Evolutionary conservation across 2,888 invertebrate species (phyloP).

Genomic region (Matsumyia berberina): DNA sequence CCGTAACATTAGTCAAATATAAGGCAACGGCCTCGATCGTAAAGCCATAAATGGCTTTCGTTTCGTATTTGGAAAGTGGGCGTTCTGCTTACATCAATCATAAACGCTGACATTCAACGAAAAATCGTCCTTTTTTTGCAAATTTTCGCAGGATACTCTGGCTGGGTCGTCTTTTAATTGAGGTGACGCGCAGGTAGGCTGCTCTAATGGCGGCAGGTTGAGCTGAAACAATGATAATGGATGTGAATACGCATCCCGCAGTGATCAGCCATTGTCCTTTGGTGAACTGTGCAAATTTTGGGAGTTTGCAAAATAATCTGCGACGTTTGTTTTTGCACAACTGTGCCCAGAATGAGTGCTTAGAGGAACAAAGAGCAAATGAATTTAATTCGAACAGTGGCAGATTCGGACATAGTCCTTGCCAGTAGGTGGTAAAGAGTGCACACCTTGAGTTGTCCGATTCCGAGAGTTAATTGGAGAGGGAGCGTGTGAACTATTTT

Average conservation of each 20-base stretch:
- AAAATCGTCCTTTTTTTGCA: constrained; percentile 31
- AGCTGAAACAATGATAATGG: not conserved
- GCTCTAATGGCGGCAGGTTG: constrained; percentile 19
- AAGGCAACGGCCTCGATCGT: constrained; percentile 41
- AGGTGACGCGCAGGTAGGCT: not conserved
- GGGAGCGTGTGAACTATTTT: constrained; percentile 30
- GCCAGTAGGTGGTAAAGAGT: constrained; percentile 35
- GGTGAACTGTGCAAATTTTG: constrained; percentile 28
- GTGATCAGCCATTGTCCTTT: constrained; percentile 36
- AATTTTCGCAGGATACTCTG: not conserved
- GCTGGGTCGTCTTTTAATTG: constrained; percentile 22
- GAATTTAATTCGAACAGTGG: constrained; percentile 44
- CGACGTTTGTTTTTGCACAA: not conserved
- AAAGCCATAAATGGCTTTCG: constrained; percentile 45
- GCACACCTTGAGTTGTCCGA: not conserved
- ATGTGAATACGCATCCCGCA: constrained; percentile 19
- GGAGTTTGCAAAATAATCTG: not conserved
- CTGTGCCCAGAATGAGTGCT: not conserved
- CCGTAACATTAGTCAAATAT: constrained; percentile 64
- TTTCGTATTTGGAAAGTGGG: constrained; percentile 69
- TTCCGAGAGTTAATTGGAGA: constrained; percentile 8
- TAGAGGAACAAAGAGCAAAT: constrained; percentile 2
- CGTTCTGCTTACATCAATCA: constrained; percentile 75
- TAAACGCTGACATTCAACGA: constrained; percentile 57
- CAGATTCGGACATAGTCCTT: constrained; percentile 10